phyloP scores from a whole-genome alignment of 2,888 invertebrate species.

The Odontomyia ornata region DNA sequence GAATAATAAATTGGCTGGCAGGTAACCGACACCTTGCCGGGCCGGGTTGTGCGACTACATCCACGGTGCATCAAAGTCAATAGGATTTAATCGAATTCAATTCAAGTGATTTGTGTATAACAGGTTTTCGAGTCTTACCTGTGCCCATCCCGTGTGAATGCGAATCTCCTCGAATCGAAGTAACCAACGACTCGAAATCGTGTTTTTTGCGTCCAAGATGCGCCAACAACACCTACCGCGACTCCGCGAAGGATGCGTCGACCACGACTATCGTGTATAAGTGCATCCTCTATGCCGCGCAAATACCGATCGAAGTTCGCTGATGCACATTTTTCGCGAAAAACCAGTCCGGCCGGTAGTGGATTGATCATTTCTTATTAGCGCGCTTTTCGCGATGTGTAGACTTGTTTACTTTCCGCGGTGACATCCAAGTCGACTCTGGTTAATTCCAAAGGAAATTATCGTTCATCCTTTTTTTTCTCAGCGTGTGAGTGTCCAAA shows the following conservation, averaged over 20 bases:
- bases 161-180: neutral
- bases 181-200: neutral
- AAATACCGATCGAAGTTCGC: conserved; percentile 17
- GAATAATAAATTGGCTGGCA: conserved; percentile 31
- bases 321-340: conserved; percentile 30
- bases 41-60: neutral
- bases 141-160: neutral
- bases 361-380: conserved; percentile 9
- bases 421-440: conserved; percentile 12
- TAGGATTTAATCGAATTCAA: conserved; percentile 34
- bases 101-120: conserved; percentile 39
- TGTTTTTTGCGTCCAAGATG: neutral
- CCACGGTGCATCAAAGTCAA: conserved; percentile 31
- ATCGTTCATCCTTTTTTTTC: neutral
- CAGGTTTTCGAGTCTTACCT: conserved; percentile 34
- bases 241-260: conserved; percentile 15
- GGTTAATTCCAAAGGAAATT: neutral
- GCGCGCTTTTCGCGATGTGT: neutral
- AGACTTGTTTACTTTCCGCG: neutral
- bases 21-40: conserved; percentile 35
- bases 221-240: neutral
- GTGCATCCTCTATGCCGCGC: conserved; percentile 19
- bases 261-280: neutral
- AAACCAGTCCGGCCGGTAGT: conserved; percentile 36
- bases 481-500: neutral